Evolutionary conservation across 2,797 vertebrate genomes (phyloP).

Genomic region (Sylvia borin): DNA sequence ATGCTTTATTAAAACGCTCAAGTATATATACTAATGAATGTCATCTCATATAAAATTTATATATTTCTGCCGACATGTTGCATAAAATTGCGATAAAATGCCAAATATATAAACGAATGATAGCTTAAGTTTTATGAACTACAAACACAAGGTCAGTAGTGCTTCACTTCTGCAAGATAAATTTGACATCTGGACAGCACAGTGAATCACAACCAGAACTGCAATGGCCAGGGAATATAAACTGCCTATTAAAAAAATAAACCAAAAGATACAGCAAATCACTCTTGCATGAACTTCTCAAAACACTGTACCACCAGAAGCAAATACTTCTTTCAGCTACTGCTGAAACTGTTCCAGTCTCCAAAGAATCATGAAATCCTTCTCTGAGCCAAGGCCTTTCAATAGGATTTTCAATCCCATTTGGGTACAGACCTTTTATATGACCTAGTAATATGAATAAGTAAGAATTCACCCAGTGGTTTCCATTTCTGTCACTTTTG

Average conservation of each 20-base stretch:
- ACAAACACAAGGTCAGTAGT: slow-evolving; percentile 38
- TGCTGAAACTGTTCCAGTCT: not conserved
- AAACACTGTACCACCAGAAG: not conserved
- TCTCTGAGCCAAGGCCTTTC: not conserved
- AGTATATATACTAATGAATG: slow-evolving; percentile 16
- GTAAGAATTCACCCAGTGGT: not conserved
- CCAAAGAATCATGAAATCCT: not conserved
- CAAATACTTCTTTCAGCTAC: not conserved
- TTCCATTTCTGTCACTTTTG: not conserved
- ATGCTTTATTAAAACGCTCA: slow-evolving; percentile 1
- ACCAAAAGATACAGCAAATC: not conserved
- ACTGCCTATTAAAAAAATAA: slow-evolving; percentile 1
- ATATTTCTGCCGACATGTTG: not conserved
- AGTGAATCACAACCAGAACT: slow-evolving; percentile 25
- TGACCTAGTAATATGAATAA: not conserved
- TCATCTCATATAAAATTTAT: slow-evolving; percentile 16
- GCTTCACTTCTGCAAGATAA: slow-evolving; percentile 15
- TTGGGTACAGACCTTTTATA: not conserved
- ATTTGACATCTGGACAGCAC: not conserved
- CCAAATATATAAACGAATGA: not conserved
- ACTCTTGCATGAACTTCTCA: not conserved
- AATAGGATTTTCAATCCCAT: not conserved
- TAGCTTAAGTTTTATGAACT: slow-evolving; percentile 36
- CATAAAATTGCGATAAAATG: slow-evolving; percentile 37
- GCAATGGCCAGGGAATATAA: not conserved